Conservation (phyloP, 37 sponge, comb jelly and placozoan species). For the Crambe crambe region DNA sequence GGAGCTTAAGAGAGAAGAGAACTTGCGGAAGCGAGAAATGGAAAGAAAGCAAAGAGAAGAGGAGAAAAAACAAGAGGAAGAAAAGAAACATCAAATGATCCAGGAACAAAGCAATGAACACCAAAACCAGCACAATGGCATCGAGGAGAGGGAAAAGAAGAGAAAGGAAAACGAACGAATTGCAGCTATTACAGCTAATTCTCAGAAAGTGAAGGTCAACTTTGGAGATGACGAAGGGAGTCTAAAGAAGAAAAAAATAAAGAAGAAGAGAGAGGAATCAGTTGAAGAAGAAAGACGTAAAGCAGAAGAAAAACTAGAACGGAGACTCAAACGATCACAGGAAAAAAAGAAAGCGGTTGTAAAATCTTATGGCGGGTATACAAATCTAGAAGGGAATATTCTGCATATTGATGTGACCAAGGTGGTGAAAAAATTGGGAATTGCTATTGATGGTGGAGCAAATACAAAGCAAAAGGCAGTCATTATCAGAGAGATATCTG, state of each 20-base stretch:
- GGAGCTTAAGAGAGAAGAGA: slow-evolving; percentile 41
- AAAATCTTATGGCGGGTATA: slow-evolving; percentile 59
- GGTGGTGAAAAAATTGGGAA: slow-evolving; percentile 74
- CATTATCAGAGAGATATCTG: slow-evolving; percentile 70
- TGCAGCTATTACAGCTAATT: neutral
- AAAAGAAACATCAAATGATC: neutral
- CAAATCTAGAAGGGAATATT: slow-evolving; percentile 65
- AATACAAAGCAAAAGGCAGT: slow-evolving; percentile 85
- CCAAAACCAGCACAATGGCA: slow-evolving; percentile 33
- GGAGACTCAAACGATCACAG: slow-evolving; percentile 15
- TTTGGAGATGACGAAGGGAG: neutral
- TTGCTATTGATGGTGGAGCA: slow-evolving; percentile 88
- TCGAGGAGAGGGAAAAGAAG: slow-evolving; percentile 15
- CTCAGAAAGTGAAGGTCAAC: slow-evolving; percentile 8
- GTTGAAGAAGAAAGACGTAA: slow-evolving; percentile 52
- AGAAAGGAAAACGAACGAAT: neutral
- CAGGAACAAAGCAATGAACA: slow-evolving; percentile 6
- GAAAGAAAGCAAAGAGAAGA: slow-evolving; percentile 46
- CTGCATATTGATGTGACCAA: slow-evolving; percentile 65
- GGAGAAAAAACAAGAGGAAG: slow-evolving; percentile 13
- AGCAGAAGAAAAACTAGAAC: slow-evolving; percentile 53
- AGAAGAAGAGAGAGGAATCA: slow-evolving; percentile 7
- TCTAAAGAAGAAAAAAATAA: neutral
- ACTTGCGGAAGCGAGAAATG: slow-evolving; percentile 18
- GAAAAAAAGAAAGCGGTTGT: slow-evolving; percentile 30